phyloP scores from a whole-genome alignment of 2,113 vertebrate genomes.

The Phasianus colchicus region DNA sequence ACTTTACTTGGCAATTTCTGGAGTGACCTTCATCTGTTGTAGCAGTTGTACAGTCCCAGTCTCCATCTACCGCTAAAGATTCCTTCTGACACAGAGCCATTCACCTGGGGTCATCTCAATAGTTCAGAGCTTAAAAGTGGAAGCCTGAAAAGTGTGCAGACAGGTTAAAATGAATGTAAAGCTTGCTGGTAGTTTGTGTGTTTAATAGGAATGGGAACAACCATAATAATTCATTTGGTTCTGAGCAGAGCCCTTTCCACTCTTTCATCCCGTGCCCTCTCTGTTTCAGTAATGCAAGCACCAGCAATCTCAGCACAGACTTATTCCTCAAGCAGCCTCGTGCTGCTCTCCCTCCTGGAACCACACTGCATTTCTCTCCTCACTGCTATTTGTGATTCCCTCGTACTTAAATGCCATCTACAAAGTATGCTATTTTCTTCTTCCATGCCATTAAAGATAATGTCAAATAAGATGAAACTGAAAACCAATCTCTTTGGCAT shows the following conservation, averaged over 20 bases:
- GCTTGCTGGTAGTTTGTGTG: neutral
- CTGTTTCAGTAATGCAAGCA: neutral
- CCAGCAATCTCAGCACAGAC: neutral
- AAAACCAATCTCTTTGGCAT: slow-evolving; percentile 38
- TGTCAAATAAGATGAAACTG: slow-evolving; percentile 48
- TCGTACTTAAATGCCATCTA: slow-evolving; percentile 45
- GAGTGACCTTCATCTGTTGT: slow-evolving; percentile 9
- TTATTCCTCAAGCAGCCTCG: slow-evolving; percentile 10
- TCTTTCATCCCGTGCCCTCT: neutral
- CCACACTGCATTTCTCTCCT: neutral
- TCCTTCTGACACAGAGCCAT: neutral
- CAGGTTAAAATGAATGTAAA: neutral
- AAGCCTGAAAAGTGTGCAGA: neutral
- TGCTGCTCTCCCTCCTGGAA: neutral
- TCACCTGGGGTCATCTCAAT: neutral
- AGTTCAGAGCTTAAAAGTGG: neutral
- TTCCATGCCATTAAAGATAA: slow-evolving; percentile 66
- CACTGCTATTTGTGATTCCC: slow-evolving; percentile 40
- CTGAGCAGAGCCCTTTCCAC: neutral
- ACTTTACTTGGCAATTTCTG: slow-evolving; percentile 23
- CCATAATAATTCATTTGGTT: neutral
- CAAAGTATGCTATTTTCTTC: slow-evolving; percentile 60
- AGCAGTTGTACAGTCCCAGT: neutral
- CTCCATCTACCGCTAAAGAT: neutral
- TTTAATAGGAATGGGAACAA: neutral